Conservation (phyloP, 2,113 vertebrate species). For the Pluvialis apricaria region DNA sequence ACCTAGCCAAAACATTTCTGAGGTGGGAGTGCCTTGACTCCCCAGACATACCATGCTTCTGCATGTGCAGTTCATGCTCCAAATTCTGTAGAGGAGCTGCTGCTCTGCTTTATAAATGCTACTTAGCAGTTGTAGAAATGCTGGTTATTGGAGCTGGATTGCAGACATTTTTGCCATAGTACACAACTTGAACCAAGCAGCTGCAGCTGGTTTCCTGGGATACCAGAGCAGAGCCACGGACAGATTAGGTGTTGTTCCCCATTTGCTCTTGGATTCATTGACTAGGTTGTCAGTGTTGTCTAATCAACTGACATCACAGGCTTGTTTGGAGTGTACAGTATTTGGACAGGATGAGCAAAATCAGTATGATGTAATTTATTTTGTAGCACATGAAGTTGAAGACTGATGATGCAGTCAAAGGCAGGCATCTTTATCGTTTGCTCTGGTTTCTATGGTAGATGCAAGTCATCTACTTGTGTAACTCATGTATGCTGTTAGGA, state of each 20-base stretch:
- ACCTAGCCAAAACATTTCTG: background rate
- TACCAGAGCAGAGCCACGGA: background rate
- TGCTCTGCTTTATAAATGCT: background rate
- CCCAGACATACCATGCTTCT: background rate
- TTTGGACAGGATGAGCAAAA: background rate
- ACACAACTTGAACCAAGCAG: background rate
- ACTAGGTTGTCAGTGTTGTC: background rate
- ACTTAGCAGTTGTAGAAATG: background rate
- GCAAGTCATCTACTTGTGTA: background rate
- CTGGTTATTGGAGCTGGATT: background rate
- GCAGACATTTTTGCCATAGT: conserved; percentile 1
- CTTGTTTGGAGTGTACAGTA: background rate
- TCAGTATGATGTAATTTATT: background rate
- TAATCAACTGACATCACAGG: background rate
- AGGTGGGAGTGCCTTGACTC: background rate
- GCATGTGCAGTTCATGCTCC: background rate
- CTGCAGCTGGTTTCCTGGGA: conserved; percentile 46
- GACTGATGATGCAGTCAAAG: background rate
- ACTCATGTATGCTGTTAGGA: background rate
- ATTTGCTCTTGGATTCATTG: background rate
- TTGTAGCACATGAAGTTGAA: background rate
- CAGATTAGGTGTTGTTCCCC: background rate
- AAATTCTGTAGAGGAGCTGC: background rate
- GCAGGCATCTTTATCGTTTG: background rate
- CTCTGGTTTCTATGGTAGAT: background rate